These are phyloP conservation scores for Drosophila bocqueti DNA, from an alignment of 1,140 invertebrate genomes.

Conservation along the genomic window DNA sequence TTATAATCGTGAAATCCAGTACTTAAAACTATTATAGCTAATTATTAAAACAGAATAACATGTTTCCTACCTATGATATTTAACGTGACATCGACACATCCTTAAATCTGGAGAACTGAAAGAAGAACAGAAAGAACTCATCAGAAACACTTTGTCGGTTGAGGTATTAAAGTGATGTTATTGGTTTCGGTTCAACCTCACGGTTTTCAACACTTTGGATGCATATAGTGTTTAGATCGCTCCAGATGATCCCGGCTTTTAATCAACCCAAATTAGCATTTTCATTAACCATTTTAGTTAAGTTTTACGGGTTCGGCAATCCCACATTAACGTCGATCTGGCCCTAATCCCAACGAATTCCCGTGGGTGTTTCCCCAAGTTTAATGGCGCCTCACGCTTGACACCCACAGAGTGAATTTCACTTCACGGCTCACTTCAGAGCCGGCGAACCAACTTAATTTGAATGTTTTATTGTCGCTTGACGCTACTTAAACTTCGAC, in stretches of 20 bases:
- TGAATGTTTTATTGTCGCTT: constrained; percentile 66
- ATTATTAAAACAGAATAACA: background rate
- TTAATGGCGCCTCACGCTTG: constrained; percentile 72
- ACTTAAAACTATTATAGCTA: too few species aligned
- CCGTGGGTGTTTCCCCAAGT: constrained; percentile 43
- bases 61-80: background rate
- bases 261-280: constrained; percentile 51
- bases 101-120: background rate
- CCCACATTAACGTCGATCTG: constrained; percentile 53
- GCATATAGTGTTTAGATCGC: constrained; percentile 13
- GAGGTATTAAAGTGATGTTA: constrained; percentile 1
- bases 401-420: constrained; percentile 57
- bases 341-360: constrained; percentile 8
- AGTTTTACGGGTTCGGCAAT: constrained; percentile 57
- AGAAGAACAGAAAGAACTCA: background rate
- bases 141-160: constrained; percentile 5
- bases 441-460: constrained; percentile 45
- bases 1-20: background rate
- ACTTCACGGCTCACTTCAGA: constrained; percentile 39
- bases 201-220: background rate
- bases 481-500: constrained; percentile 68
- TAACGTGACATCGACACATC: too few species aligned
- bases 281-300: constrained; percentile 60
- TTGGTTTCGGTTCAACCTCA: background rate
- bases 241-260: constrained; percentile 29